Evolutionary conservation across 2,113 vertebrate species (phyloP).

Genomic region (Semicossyphus pulcher): DNA sequence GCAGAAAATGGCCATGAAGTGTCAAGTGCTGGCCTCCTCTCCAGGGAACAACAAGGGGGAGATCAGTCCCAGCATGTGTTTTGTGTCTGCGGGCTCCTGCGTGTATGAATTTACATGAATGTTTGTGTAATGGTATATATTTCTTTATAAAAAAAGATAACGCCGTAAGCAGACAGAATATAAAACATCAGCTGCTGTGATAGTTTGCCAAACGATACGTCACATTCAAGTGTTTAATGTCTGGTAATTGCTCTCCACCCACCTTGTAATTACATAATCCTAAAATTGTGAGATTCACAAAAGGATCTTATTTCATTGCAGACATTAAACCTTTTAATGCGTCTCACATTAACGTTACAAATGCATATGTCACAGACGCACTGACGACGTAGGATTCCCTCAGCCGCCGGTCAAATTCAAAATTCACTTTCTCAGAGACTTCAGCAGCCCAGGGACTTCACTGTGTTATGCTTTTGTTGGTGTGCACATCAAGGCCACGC

Average conservation of each 20-base stretch:
- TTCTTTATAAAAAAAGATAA: not conserved
- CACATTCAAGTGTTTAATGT: conserved; percentile 1
- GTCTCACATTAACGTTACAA: not conserved
- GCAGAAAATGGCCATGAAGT: conserved; percentile 53
- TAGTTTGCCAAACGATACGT: not conserved
- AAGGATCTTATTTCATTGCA: not conserved
- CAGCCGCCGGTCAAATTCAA: not conserved
- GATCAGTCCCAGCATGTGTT: conserved; percentile 33
- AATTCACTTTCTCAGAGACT: too few species aligned
- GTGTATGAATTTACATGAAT: not conserved
- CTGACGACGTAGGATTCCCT: not conserved
- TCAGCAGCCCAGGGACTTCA: too few species aligned
- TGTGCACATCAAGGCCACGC: too few species aligned
- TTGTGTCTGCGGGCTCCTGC: not conserved
- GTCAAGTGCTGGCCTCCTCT: conserved; percentile 47
- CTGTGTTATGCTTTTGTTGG: too few species aligned
- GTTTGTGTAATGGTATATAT: not conserved
- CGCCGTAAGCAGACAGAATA: not conserved
- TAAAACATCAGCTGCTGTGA: not conserved
- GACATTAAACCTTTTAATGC: not conserved
- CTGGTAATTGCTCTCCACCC: not conserved
- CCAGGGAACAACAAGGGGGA: conserved; percentile 29
- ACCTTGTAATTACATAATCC: not conserved
- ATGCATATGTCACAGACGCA: not conserved
- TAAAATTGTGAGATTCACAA: not conserved